A percentile compares a stretch with the other conserved stretches of the same genome.
Evolutionary conservation across 2,113 vertebrate genomes (phyloP).

Genomic region (Sialia sialis): DNA sequence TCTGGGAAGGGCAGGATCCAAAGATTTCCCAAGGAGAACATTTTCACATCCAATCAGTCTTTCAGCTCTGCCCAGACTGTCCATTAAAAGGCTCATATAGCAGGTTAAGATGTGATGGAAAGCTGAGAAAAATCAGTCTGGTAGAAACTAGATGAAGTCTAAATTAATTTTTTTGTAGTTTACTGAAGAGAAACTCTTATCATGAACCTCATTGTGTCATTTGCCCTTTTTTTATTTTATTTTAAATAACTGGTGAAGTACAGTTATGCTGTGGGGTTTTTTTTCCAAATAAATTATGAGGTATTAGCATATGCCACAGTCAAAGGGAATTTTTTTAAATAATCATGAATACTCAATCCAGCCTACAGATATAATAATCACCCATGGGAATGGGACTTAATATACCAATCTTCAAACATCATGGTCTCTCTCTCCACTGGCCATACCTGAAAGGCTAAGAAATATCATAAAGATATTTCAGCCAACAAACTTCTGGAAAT

Average conservation of each 20-base stretch:
- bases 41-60: constrained; percentile 22
- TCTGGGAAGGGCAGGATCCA: constrained; percentile 24
- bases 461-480: neutral
- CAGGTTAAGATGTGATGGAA: neutral
- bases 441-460: neutral
- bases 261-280: neutral
- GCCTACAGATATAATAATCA: neutral
- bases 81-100: constrained; percentile 7
- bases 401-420: neutral
- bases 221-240: neutral
- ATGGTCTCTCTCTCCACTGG: neutral
- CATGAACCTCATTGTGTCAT: neutral
- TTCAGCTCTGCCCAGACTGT: neutral
- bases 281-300: neutral
- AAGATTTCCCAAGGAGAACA: constrained; percentile 49
- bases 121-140: neutral
- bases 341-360: neutral
- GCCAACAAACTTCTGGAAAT: neutral
- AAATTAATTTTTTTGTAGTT: neutral
- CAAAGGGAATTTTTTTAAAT: neutral
- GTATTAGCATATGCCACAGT: neutral
- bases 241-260: neutral
- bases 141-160: neutral
- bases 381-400: neutral
- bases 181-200: neutral